phyloP scores from a whole-genome alignment of 2,113 vertebrate genomes.

The Trachemys scripta region DNA sequence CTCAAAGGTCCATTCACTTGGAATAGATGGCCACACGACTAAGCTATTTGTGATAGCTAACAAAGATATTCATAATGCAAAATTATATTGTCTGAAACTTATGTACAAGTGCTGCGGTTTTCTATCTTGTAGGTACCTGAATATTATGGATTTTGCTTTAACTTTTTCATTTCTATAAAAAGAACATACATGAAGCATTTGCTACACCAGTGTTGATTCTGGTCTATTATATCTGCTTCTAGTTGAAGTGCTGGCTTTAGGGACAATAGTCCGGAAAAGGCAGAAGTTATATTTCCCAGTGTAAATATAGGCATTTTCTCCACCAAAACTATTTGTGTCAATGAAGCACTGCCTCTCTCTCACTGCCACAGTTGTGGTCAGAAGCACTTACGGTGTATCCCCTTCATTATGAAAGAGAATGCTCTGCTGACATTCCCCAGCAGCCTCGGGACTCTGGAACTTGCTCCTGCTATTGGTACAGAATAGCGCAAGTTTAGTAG shows the following conservation, averaged over 20 bases:
- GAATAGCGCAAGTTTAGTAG: background rate
- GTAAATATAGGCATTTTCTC: background rate
- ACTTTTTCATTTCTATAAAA: conserved; percentile 15
- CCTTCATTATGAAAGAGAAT: background rate
- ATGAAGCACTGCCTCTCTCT: background rate
- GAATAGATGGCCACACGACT: background rate
- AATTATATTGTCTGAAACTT: background rate
- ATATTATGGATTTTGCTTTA: background rate
- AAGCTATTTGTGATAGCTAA: background rate
- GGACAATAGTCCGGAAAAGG: background rate
- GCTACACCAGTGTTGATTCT: background rate
- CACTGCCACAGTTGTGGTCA: background rate
- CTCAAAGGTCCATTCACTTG: background rate
- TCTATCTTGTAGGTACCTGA: background rate
- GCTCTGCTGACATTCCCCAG: fast-evolving
- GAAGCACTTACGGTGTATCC: background rate
- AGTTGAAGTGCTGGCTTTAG: background rate
- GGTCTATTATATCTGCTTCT: background rate
- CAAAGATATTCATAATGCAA: background rate
- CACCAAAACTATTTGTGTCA: background rate
- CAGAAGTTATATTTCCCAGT: background rate
- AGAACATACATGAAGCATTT: background rate
- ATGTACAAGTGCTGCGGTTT: background rate
- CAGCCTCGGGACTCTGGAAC: background rate
- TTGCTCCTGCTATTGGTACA: background rate